Evolutionary conservation across 2,888 invertebrate genomes (phyloP).

Genomic region (Machimus atricapillus): DNA sequence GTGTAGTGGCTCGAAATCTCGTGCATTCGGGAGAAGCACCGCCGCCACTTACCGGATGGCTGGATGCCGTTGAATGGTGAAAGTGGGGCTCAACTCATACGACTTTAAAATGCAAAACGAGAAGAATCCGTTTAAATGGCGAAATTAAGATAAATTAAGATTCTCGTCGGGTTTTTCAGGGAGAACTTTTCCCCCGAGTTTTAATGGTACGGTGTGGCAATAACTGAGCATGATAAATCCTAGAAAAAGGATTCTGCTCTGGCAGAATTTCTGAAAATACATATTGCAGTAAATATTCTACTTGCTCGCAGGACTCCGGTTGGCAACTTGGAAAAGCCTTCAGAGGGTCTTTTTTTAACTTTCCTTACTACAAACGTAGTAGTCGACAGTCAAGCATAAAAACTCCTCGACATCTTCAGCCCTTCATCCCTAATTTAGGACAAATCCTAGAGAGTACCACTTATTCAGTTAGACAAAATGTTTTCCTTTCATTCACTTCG

Average conservation of each 20-base stretch:
- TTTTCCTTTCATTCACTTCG: conserved; percentile 16
- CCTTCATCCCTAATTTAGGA: background rate
- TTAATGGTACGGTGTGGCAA: background rate
- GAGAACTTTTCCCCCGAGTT: background rate
- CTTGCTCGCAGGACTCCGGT: background rate
- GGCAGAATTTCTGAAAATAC: background rate
- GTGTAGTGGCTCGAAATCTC: background rate
- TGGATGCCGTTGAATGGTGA: background rate
- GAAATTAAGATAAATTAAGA: background rate
- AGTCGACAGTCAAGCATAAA: background rate
- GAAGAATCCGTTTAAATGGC: background rate
- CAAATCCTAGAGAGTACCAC: background rate
- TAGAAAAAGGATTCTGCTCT: background rate
- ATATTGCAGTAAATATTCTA: background rate
- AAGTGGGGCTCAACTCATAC: background rate
- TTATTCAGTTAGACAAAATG: conserved; percentile 2
- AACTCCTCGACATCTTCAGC: background rate
- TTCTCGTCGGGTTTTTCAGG: background rate
- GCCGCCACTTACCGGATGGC: background rate
- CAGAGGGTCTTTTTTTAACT: background rate
- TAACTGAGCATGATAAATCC: background rate
- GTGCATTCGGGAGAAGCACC: background rate
- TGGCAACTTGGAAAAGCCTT: background rate
- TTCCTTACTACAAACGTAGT: background rate
- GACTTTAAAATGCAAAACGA: background rate